Evolutionary conservation across 2,113 vertebrate species (phyloP).

Genomic region (Alectura lathami): DNA sequence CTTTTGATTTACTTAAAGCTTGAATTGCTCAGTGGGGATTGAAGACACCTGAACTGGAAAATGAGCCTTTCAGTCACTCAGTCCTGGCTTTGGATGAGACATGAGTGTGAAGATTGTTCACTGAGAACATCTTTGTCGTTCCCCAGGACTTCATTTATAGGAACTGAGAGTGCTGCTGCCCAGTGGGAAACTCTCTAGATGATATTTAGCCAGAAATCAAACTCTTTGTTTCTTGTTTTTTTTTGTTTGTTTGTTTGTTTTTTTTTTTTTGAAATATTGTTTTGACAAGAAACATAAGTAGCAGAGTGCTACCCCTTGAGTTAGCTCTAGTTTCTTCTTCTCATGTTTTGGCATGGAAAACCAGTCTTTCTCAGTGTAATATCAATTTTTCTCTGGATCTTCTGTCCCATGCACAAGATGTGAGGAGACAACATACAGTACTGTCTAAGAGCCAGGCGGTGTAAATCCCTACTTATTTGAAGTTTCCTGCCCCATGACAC

Average conservation of each 20-base stretch:
- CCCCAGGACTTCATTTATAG: not conserved
- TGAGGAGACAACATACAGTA: not conserved
- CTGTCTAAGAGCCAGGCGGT: not conserved
- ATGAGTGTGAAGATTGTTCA: not conserved
- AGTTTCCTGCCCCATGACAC: not conserved
- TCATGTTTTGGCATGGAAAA: not conserved
- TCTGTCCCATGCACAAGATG: not conserved
- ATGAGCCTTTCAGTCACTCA: slow-evolving; percentile 15
- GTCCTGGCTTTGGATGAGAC: not conserved
- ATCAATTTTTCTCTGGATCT: not conserved
- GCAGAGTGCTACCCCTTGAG: not conserved
- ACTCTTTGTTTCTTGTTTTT: not conserved
- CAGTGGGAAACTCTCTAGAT: not conserved
- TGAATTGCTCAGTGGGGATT: slow-evolving; percentile 2
- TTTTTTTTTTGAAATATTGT: not conserved
- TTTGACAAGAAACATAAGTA: not conserved
- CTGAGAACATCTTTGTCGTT: not conserved
- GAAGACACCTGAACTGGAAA: slow-evolving; percentile 28
- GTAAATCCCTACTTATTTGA: not conserved
- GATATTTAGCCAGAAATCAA: slow-evolving; percentile 1
- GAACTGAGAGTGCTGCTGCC: not conserved
- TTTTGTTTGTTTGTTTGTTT: not conserved
- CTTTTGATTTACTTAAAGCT: slow-evolving; percentile 26
- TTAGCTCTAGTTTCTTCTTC: not conserved
- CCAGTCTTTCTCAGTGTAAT: not conserved